Conservation (phyloP, 2,113 vertebrate species). For the Syngnathus scovelli region DNA sequence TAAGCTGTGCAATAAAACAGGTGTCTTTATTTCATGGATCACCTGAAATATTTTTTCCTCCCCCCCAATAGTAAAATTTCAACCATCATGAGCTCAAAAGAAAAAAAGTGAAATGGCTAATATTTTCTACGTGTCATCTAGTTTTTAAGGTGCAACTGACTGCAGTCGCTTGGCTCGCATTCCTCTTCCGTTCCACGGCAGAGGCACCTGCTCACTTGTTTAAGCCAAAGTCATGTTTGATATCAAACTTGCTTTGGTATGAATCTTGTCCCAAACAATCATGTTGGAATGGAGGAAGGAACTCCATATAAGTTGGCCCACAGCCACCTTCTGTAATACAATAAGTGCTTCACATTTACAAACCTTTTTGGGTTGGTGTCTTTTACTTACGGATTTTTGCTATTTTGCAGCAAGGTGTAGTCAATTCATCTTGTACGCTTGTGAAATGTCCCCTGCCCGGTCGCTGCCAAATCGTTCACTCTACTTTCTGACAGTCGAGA, state of each 20-base stretch:
- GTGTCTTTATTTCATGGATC: slow-evolving; percentile 59
- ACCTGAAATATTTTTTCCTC: not conserved
- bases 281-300: not conserved
- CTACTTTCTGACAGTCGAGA: not conserved
- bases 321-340: not conserved
- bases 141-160: slow-evolving; percentile 63
- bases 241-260: not conserved
- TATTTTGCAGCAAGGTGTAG: too few species aligned
- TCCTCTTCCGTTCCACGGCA: slow-evolving; percentile 34
- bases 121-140: slow-evolving; percentile 72
- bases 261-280: not conserved
- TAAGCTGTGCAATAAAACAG: slow-evolving; percentile 95
- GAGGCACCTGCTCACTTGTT: not conserved
- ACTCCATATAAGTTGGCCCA: not conserved
- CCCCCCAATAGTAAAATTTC: slow-evolving; percentile 37
- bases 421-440: too few species aligned
- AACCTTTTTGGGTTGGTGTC: too few species aligned
- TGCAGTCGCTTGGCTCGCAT: slow-evolving; percentile 13
- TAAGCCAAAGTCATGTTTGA: not conserved
- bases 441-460: too few species aligned
- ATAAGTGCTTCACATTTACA: too few species aligned
- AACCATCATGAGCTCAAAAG: slow-evolving; percentile 42
- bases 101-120: slow-evolving; percentile 41
- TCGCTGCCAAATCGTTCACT: slow-evolving; percentile 40
- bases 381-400: too few species aligned